Conservation (phyloP, 2,113 vertebrate genomes). For the Alethe diademata region DNA sequence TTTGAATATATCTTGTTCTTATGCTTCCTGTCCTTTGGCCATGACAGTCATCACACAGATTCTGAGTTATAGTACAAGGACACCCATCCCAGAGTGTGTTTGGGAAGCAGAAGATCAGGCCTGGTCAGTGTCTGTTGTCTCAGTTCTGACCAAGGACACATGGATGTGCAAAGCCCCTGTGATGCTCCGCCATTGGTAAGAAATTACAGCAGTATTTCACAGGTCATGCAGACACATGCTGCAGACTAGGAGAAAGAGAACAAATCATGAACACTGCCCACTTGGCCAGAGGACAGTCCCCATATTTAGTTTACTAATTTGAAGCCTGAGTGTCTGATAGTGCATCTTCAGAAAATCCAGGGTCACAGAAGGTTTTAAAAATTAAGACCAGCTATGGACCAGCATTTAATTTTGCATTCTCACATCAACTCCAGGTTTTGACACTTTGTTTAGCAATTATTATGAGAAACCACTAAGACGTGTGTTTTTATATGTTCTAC, state of each 20-base stretch:
- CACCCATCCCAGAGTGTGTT: background rate
- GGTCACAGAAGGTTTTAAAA: background rate
- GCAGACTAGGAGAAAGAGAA: background rate
- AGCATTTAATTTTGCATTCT: background rate
- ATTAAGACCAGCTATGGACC: background rate
- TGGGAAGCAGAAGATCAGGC: background rate
- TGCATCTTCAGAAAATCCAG: fast-evolving
- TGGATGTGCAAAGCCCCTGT: fast-evolving
- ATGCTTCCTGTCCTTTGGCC: background rate
- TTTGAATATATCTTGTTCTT: background rate
- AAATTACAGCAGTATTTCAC: background rate
- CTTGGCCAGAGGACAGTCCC: background rate
- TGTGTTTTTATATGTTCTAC: background rate
- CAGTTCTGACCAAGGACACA: background rate
- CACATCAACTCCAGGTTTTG: background rate
- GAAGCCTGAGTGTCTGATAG: background rate
- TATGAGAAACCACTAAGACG: background rate
- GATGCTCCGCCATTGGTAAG: background rate
- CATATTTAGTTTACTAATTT: background rate
- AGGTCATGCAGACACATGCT: background rate
- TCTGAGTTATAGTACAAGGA: background rate
- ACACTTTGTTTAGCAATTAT: background rate
- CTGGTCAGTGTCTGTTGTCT: background rate
- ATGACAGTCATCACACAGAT: background rate
- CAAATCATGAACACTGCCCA: background rate